Evolutionary conservation across 2,797 vertebrate species (phyloP).

Genomic region (Gallinago stenura): DNA sequence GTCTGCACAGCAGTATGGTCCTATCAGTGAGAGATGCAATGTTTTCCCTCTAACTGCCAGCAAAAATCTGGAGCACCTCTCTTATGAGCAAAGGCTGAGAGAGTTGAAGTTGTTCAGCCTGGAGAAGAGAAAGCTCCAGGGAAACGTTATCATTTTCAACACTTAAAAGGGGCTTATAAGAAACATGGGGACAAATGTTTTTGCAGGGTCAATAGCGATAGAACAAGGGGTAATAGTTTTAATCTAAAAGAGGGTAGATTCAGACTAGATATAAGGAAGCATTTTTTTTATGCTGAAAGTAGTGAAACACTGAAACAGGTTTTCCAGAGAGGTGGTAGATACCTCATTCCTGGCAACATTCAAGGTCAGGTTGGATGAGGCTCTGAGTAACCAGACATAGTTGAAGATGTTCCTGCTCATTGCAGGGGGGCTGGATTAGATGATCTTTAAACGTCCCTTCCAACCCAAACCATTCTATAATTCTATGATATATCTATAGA

Average conservation of each 20-base stretch:
- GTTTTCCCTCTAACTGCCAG: background rate
- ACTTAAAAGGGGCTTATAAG: background rate
- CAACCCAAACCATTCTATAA: background rate
- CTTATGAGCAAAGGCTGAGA: background rate
- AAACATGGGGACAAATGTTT: background rate
- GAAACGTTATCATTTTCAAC: background rate
- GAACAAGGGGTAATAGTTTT: background rate
- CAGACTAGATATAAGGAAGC: background rate
- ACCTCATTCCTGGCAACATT: background rate
- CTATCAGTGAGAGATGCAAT: background rate
- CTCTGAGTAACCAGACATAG: too few relatives aligned
- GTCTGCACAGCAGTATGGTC: background rate
- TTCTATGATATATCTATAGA: background rate
- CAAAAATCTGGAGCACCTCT: background rate
- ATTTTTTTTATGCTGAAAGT: fast-evolving
- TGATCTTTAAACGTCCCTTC: background rate
- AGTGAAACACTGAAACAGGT: background rate
- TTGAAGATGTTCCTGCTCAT: background rate
- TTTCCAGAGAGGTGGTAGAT: background rate
- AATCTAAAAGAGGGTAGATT: background rate
- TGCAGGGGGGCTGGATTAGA: background rate
- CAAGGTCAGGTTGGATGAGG: fast-evolving
- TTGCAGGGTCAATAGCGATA: background rate
- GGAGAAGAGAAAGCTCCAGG: background rate
- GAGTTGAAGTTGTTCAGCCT: background rate